Conservation (phyloP, 2,797 vertebrate species). For the Passerculus sandwichensis region DNA sequence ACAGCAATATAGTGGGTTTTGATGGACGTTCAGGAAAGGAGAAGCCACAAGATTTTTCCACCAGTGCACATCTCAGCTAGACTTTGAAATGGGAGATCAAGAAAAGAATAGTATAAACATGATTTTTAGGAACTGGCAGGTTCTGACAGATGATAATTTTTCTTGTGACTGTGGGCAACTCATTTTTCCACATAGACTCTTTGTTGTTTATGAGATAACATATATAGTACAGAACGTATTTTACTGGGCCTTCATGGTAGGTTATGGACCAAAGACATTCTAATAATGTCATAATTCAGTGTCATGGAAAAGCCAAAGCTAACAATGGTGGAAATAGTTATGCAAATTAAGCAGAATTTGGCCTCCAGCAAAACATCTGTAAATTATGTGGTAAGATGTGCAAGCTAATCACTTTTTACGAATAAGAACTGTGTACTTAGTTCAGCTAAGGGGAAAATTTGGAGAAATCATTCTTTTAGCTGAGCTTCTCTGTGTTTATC, state of each 20-base stretch:
- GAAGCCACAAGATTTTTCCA: slow-evolving; percentile 16
- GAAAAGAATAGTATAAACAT: background rate
- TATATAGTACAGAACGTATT: background rate
- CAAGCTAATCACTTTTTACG: background rate
- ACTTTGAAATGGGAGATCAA: slow-evolving; percentile 22
- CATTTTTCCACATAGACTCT: slow-evolving; percentile 23
- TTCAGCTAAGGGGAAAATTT: background rate
- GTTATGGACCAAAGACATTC: background rate
- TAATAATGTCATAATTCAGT: background rate
- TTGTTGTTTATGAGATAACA: slow-evolving; percentile 49
- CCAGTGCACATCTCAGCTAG: background rate
- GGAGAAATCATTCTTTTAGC: background rate
- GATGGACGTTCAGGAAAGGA: background rate
- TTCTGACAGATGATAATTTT: slow-evolving; percentile 4
- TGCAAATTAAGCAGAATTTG: background rate
- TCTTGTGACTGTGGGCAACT: slow-evolving; percentile 39
- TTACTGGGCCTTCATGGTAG: slow-evolving; percentile 30
- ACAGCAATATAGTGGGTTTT: background rate
- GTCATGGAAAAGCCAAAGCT: background rate
- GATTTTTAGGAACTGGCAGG: slow-evolving; percentile 8
- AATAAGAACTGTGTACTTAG: background rate
- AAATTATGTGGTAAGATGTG: background rate
- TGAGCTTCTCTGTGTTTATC: background rate
- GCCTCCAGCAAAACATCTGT: slow-evolving; percentile 17
- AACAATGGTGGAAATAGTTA: background rate